Conservation (phyloP, 2,797 vertebrate genomes). For the Bovichtus diacanthus region DNA sequence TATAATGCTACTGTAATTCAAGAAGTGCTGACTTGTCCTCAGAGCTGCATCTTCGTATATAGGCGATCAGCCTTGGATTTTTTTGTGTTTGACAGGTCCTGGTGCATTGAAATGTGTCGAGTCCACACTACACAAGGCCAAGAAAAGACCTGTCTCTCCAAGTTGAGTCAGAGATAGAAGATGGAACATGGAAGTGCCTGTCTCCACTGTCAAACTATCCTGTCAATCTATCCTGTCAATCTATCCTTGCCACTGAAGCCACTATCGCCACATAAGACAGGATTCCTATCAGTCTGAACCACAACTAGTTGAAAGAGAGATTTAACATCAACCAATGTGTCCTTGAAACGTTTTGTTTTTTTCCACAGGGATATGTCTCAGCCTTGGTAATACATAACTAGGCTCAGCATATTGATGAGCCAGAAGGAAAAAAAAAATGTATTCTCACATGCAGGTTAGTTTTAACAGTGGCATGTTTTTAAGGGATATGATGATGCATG, state of each 20-base stretch:
- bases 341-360: conserved; percentile 32
- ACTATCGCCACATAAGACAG: conserved; percentile 50
- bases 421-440: conserved; percentile 16
- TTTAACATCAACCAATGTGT: conserved; percentile 10
- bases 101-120: conserved; percentile 62
- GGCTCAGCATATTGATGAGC: conserved; percentile 29
- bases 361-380: conserved; percentile 28
- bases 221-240: conserved; percentile 69
- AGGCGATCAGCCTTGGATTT: conserved; percentile 44
- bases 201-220: conserved; percentile 66
- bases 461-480: conserved; percentile 37
- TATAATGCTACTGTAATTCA: conserved; percentile 15
- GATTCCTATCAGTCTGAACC: conserved; percentile 24
- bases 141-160: conserved; percentile 61
- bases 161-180: conserved; percentile 54
- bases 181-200: conserved; percentile 66
- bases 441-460: conserved; percentile 30
- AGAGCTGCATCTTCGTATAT: conserved; percentile 22
- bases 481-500: conserved; percentile 61
- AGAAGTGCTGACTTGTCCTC: conserved; percentile 33
- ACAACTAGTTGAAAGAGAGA: conserved; percentile 21
- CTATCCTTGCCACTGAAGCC: conserved; percentile 45
- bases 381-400: conserved; percentile 6
- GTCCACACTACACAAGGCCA: conserved; percentile 55
- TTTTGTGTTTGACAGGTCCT: conserved; percentile 60